These are phyloP conservation scores for Sarcophilus harrisii DNA, from an alignment of 2,797 vertebrate species.

Conservation along the genomic window DNA sequence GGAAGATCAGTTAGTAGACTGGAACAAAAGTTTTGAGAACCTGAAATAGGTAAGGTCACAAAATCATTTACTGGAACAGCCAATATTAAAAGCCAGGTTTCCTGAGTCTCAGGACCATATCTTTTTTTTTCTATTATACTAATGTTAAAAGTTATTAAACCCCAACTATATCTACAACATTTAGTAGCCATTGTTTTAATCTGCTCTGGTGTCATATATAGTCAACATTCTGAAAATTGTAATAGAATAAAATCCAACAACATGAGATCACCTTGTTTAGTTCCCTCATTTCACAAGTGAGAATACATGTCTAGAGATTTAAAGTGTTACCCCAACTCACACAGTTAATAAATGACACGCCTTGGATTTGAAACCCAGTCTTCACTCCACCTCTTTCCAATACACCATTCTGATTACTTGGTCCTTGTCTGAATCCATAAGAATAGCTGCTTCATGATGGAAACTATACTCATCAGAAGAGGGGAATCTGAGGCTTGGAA, in stretches of 20 bases:
- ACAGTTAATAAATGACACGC: neutral
- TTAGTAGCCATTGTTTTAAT: neutral
- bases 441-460: fast-evolving
- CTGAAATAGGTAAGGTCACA: neutral
- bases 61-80: neutral
- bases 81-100: neutral
- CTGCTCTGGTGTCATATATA: neutral
- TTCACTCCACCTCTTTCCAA: neutral
- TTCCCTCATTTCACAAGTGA: neutral
- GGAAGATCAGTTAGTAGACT: neutral
- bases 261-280: neutral
- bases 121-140: neutral
- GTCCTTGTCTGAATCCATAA: too few species aligned
- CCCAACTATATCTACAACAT: neutral
- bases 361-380: neutral
- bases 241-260: neutral
- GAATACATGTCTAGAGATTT: neutral
- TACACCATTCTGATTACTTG: neutral
- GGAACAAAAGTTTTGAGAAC: neutral
- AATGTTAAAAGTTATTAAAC: neutral
- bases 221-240: neutral
- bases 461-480: neutral
- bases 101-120: neutral
- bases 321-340: neutral
- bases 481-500: neutral